phyloP scores from a whole-genome alignment of 2,797 vertebrate genomes.

The Paratrypauchen microcephalus region DNA sequence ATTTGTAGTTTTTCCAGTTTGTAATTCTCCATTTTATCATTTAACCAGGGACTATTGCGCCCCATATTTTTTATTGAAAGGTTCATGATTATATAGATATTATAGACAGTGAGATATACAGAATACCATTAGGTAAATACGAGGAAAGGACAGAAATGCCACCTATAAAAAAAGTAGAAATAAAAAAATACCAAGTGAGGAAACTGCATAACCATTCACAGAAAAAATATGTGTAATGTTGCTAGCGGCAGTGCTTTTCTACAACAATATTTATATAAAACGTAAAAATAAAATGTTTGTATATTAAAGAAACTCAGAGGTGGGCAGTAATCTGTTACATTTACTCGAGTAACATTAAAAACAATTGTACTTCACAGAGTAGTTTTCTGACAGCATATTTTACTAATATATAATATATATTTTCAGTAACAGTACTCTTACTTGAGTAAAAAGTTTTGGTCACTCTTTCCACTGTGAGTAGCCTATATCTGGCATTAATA shows the following conservation, averaged over 20 bases:
- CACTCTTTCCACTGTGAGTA: slow-evolving; percentile 1
- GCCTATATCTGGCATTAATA: too few species aligned
- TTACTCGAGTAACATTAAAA: slow-evolving; percentile 3
- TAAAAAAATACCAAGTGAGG: slow-evolving; percentile 59
- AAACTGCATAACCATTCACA: slow-evolving; percentile 79
- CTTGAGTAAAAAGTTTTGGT: neutral
- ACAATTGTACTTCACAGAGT: slow-evolving; percentile 8
- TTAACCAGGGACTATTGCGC: slow-evolving; percentile 47
- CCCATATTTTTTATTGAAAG: slow-evolving; percentile 57
- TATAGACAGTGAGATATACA: slow-evolving; percentile 80
- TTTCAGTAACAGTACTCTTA: slow-evolving; percentile 1
- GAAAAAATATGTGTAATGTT: slow-evolving; percentile 74
- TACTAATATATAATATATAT: neutral
- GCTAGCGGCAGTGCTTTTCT: slow-evolving; percentile 76
- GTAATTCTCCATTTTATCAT: slow-evolving; percentile 62
- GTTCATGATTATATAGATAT: slow-evolving; percentile 76
- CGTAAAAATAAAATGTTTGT: slow-evolving; percentile 74
- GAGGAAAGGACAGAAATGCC: slow-evolving; percentile 77
- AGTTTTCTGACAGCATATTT: slow-evolving; percentile 4
- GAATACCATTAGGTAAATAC: slow-evolving; percentile 75
- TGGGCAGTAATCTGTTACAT: slow-evolving; percentile 5
- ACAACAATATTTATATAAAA: slow-evolving; percentile 81
- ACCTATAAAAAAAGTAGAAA: slow-evolving; percentile 78
- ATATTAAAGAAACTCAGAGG: slow-evolving; percentile 76
- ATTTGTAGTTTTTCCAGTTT: slow-evolving; percentile 65